Evolutionary conservation across 1,140 invertebrate species (phyloP), one percentile per base, ranked within the genome.

Genomic region (Philaenus spumarius): DNA sequence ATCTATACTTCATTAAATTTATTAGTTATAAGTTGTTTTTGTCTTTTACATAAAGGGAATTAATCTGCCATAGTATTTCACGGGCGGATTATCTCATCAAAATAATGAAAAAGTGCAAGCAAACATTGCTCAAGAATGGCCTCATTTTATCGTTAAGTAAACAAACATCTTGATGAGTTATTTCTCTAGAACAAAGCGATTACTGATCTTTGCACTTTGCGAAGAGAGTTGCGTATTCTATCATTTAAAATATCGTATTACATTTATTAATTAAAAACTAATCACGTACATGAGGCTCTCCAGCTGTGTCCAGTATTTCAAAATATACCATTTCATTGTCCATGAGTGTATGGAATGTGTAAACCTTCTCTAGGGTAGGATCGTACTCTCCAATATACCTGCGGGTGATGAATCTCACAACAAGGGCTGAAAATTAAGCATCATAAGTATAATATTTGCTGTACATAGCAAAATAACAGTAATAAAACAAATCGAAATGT

Each of bases 361-460:
- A 93, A 14, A 86, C 78, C 67, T 87, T 85, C 72, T 91, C 89
- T 59, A 87, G 72, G 62, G 78, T 84, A 1, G 88, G 84, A 68
- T 90, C 88, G 68, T 91, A 91, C 72, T 90, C 88, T 22, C 88
- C 88, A 59, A 91, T 90, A 68, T 85, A 91, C n/a, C 87, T 77
- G 24, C 80, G 77, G 6, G 87, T 90, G 24, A 90, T 83, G 66
- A 89, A 90, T 64, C 89, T 75, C 14, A 91, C 89, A 9, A 89
- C 85, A 71, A 91, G 76, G 15, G 87, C 87, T 87, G 72, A 56
- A 77, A 76, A 37, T 60, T 63, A 58, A 65, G n/a, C 2, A 46
- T 12, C 15, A 15, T 12, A 37, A 9, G n/a, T 37, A n/a, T n/a
- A 37, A 9, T 37, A 37, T 37, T 9, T 37, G 35, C 7, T 9